These are phyloP conservation scores for Eugnorisma glareosa DNA, from an alignment of 2,888 invertebrate species.

Conservation along the genomic window DNA sequence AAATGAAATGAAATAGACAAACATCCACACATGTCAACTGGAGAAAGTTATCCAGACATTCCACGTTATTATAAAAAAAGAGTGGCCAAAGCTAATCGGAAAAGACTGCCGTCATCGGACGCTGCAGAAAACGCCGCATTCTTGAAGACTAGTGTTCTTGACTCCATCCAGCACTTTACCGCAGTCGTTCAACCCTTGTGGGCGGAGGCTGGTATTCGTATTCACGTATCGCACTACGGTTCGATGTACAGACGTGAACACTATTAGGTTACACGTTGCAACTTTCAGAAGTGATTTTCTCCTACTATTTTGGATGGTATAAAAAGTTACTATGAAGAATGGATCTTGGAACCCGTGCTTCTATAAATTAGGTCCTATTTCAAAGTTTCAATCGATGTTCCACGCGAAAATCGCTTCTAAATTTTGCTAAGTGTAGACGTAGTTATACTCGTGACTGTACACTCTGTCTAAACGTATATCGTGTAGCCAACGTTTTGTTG, in stretches of 20 bases:
- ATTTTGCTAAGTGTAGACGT: neutral
- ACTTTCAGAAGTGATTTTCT: neutral
- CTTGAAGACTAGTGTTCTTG: slow-evolving; percentile 51
- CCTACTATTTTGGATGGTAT: neutral
- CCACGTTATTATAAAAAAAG: slow-evolving; percentile 10
- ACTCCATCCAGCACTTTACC: slow-evolving; percentile 48
- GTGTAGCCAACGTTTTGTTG: slow-evolving; percentile 52
- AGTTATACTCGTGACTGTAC: slow-evolving; percentile 4
- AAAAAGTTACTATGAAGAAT: neutral
- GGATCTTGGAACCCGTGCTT: neutral
- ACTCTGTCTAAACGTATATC: slow-evolving; percentile 32
- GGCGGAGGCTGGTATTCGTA: slow-evolving; percentile 63
- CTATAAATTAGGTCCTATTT: neutral
- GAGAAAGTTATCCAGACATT: slow-evolving; percentile 31
- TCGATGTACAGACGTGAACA: slow-evolving; percentile 19
- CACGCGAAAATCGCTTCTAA: neutral
- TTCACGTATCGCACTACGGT: slow-evolving; percentile 51
- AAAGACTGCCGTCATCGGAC: slow-evolving; percentile 43
- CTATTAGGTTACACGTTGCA: neutral
- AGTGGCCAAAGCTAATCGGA: slow-evolving; percentile 15
- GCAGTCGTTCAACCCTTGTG: slow-evolving; percentile 67
- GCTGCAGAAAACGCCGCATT: slow-evolving; percentile 38
- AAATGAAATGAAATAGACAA: slow-evolving; percentile 21
- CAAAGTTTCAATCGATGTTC: neutral
- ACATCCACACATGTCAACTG: neutral